phyloP scores from a whole-genome alignment of 1,140 invertebrate species.

The Drosophila biarmipes region DNA sequence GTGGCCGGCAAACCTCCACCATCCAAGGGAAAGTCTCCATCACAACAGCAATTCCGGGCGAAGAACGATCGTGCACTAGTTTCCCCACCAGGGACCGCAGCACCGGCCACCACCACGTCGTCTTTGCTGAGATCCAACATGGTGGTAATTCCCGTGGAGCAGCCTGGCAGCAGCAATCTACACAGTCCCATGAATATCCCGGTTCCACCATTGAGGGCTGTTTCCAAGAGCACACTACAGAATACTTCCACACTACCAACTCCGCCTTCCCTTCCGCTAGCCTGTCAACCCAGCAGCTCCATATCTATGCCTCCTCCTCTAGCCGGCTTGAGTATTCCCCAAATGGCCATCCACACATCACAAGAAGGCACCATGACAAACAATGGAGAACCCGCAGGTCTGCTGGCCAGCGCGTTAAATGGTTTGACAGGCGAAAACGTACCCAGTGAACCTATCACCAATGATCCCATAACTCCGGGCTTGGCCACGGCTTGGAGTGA shows the following conservation, averaged over 20 bases:
- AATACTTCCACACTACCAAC: conserved; percentile 8
- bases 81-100: conserved; percentile 3
- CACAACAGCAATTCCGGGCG: conserved; percentile 26
- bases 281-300: conserved; percentile 1
- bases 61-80: conserved; percentile 42
- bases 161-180: conserved; percentile 16
- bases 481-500: conserved; percentile 79
- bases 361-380: background rate
- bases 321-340: conserved; percentile 58
- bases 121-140: conserved; percentile 71
- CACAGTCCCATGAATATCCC: conserved; percentile 67
- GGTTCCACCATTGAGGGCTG: conserved; percentile 73
- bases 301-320: conserved; percentile 58
- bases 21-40: conserved; percentile 8
- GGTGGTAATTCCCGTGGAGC: conserved; percentile 79
- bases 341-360: conserved; percentile 2
- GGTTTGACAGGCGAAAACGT: conserved; percentile 43
- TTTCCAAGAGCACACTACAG: conserved; percentile 67
- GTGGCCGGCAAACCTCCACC: background rate
- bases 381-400: conserved; percentile 14
- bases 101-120: conserved; percentile 27
- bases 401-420: conserved; percentile 59
- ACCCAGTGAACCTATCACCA: conserved; percentile 22
- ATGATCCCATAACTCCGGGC: conserved; percentile 65
- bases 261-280: background rate